Base-by-base conservation (phyloP, 2,797 vertebrate genomes). In the Anas bernieri region DNA sequence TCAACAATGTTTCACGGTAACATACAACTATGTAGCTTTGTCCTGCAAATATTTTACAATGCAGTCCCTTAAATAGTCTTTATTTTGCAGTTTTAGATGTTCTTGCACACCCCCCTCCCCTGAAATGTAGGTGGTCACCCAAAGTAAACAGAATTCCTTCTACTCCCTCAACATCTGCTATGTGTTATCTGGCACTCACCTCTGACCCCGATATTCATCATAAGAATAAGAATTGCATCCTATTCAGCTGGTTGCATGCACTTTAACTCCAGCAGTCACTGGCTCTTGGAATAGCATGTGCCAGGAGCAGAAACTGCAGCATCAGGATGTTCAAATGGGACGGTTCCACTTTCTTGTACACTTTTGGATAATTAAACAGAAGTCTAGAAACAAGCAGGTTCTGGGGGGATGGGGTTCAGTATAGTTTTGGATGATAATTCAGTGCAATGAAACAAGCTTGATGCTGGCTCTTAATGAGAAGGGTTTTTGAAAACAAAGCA, bases 131-230 rank as follows among this genome's bases (percentile, higher is more conserved):
- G 93, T 96, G 93, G 96, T 89, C 96, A 96, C 88, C 87, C 69
- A 94, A 93, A 83, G 63, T 92, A 90, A 97, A 94, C 75, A 94
- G 64, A 88, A 93, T 97, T 97, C 79, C 91, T 97, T 97, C 76
- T 92, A 59, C 63, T 94, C 77, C 93, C 86, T 94, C 93, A 92
- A 96, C 58, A 93, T 93, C 92, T 96, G 94, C 52, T 96, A 12
- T 64, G 94, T 48, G 83, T 96, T 96, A 95, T 97, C 93, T 97
- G 72, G 93, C 94, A 88, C 70, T 97, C 84, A 95, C 92, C 82
- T 96, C 66, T 97, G 97, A 96, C 77, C 92, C 63, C 92, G 62
- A 84, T 96, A 94, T 96, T 95, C 96, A 96, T 79, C 92, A 95
- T 93, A 95, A 96, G 92, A 93, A 61, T 92, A 96, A 96, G 78